Evolutionary conservation across 1,140 invertebrate genomes (phyloP).

Genomic region (Magallana angulata): DNA sequence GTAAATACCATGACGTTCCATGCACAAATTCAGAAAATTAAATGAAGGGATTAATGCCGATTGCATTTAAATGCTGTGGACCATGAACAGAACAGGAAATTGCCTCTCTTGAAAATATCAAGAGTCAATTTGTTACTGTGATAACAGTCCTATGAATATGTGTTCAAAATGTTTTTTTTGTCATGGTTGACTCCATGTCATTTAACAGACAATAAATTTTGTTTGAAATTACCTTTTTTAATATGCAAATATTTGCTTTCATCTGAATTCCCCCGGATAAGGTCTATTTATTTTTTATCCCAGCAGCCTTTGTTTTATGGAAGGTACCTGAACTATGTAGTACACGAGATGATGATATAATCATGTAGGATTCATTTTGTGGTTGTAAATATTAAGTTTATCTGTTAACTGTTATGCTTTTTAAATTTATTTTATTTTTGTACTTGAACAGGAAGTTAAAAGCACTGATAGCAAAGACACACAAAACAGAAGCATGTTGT

Average conservation of each 20-base stretch:
- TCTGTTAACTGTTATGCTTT: not conserved
- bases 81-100: constrained; percentile 33
- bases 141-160: constrained; percentile 22
- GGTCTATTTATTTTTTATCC: not conserved
- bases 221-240: constrained; percentile 21
- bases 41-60: constrained; percentile 34
- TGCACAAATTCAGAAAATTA: constrained; percentile 34
- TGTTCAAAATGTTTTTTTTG: constrained; percentile 6
- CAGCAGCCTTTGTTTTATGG: not conserved
- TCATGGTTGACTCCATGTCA: constrained; percentile 27
- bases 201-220: constrained; percentile 34
- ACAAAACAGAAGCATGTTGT: not conserved
- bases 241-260: constrained; percentile 31
- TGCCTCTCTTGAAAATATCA: constrained; percentile 37
- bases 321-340: not conserved
- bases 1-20: constrained; percentile 35
- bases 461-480: not conserved
- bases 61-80: constrained; percentile 33
- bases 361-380: not conserved
- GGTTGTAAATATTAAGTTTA: not conserved
- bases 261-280: constrained; percentile 22
- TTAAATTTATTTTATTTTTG: not conserved
- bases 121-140: constrained; percentile 33
- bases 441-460: not conserved
- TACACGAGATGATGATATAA: not conserved